Base-by-base conservation (phyloP, 2,113 vertebrate species). In the Nansenia antarctica region DNA sequence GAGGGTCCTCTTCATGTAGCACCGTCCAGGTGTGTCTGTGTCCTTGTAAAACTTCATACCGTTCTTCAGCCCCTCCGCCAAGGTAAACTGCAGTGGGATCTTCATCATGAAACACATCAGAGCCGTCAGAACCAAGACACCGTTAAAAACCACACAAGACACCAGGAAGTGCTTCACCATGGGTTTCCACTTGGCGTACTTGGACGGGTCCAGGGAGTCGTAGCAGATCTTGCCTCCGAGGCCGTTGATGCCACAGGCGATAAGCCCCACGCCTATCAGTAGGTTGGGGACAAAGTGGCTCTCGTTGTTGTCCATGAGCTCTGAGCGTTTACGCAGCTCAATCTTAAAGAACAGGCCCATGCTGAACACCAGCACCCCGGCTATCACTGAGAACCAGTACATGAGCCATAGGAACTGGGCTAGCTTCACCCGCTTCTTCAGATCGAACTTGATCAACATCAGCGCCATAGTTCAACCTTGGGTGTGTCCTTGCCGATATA, bases 1-100 rank as follows among this genome's bases (percentile, higher is more conserved):
- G 0, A 99, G 91, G 65, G 97, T 99, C 90, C 95, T 96, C 92
- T 99, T 99, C 97, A 99, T 98, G 92, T 98, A 99, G 87, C 98
- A 99, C 30, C 94, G 90, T 6, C 98, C 98, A 0, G 98, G 96
- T 1, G 96, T 98, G 85, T 99, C 98, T 0, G 98, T 96, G 89
- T 99, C 97, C 77, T 96, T 93, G 89, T 99, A 99, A 87, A 83
- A 99, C 76, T 89, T 95, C 98, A 99, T 96, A 65, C 96, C 91
- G 0, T 88, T 97, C 90, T 86, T 95, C 81, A 99, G 92, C 24
- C 98, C 98, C 0, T 94, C 91, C 0, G 93, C 91, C 83, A 99
- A 86, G 0, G 96, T 96, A 82, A 89, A 94, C 65, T 97, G 95
- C 85, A 99, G 88, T 0, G 96, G 94, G 61, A 96, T 94, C 72